Evolutionary conservation across 1,140 invertebrate species (phyloP), one percentile per base, ranked within the genome.

Genomic region (Lethocerus indicus): DNA sequence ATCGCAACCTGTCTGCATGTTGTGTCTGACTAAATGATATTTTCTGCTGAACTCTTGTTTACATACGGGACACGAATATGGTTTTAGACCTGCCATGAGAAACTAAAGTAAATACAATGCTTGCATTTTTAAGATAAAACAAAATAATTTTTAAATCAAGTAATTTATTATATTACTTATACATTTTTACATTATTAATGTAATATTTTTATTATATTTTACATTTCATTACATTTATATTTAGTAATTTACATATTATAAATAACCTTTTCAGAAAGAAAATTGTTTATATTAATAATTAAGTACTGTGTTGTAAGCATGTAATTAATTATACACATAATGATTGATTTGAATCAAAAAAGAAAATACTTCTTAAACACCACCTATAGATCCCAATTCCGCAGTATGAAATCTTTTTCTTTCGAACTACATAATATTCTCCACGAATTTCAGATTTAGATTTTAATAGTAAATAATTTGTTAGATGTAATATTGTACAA

Each of bases 21-120:
- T 71, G 60, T 87, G 83, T 23, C 82, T 71, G 58, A 81, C 76
- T 46, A 87, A 63, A 56, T 85, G 81, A 57, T 83, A 84, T 54
- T 79, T 80, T 36, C 81, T 66, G 16, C 78, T 81, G 56, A 87
- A 87, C 49, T 77, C 73, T 57, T 69, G 72, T 54, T 73, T 68
- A 56, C 77, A 79, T 27, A 66, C 64, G 2, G 67, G 65, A 58
- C 77, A 79, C 50, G 69, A 70, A 47, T 65, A 71, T 13, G 65
- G 64, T 54, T 69, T 73, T 41, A 67, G 58, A 23, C 65, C 66
- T 60, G 45, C n/a, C 57, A 47, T 51, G 57, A 16, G 58, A 42
- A 16, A 60, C 53, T 59, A 61, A 61, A 23, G 58, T 41, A 32
- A 58, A 20, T 6, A 43, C 14, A 43, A 23, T 23, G 23, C 2